Conservation (phyloP, 2,888 invertebrate species). For the Metellina segmentata region DNA sequence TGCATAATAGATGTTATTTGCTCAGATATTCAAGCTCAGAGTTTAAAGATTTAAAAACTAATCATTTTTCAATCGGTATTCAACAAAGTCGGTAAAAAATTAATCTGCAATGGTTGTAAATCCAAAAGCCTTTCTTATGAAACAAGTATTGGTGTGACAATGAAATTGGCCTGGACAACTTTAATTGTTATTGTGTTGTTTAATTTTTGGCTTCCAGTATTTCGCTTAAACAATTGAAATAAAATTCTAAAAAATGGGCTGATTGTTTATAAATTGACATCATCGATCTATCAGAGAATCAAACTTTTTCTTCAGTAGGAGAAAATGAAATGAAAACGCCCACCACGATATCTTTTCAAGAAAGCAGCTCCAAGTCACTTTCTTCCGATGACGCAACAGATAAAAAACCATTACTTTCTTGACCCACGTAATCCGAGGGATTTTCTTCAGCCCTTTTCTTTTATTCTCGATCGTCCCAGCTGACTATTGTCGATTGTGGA, state of each 20-base stretch:
- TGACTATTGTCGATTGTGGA: slow-evolving; percentile 10
- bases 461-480: background rate
- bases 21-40: no score
- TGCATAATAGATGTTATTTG: no score
- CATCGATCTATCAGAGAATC: background rate
- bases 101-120: no score
- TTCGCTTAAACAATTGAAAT: no score
- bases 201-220: no score
- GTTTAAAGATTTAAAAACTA: no score
- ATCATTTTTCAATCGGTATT: no score
- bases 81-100: no score
- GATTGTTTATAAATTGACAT: background rate
- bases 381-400: background rate
- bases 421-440: slow-evolving; percentile 9
- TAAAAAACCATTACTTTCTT: slow-evolving; percentile 9
- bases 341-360: background rate
- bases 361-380: slow-evolving; percentile 25
- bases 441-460: background rate
- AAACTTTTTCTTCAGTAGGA: background rate
- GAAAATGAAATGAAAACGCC: background rate
- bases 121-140: no score
- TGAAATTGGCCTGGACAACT: no score
- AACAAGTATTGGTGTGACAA: no score
- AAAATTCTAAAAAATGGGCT: background rate
- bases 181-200: no score